phyloP scores from a whole-genome alignment of 2,113 vertebrate genomes.

The Channa maculata region DNA sequence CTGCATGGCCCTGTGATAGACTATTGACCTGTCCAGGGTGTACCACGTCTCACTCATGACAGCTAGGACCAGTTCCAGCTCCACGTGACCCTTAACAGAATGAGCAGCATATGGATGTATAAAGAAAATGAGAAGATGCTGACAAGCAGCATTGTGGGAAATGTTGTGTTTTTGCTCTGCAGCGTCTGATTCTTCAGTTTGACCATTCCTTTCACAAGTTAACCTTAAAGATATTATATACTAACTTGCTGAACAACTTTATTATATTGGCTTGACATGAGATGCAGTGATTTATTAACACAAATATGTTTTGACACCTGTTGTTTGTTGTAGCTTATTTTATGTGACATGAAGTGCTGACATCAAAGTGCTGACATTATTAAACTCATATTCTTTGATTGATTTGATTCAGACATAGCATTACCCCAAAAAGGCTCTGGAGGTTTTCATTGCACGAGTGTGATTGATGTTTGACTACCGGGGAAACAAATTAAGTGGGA shows the following conservation, averaged over 20 bases:
- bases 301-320: constrained; percentile 1
- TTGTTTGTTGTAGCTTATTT: constrained; percentile 9
- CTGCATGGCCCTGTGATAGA: too few species aligned
- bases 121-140: background rate
- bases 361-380: background rate
- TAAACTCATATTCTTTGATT: constrained; percentile 6
- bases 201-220: background rate
- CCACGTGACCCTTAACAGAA: too few species aligned
- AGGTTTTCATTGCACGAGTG: constrained; percentile 8
- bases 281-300: background rate
- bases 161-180: background rate
- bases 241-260: background rate
- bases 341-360: background rate
- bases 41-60: too few species aligned
- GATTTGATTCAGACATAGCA: constrained; percentile 11
- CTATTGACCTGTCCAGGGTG: too few species aligned
- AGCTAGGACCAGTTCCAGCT: too few species aligned
- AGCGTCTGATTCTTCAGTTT: constrained; percentile 4
- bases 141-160: background rate
- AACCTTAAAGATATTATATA: background rate
- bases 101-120: too few species aligned
- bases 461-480: constrained; percentile 61
- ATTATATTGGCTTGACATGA: constrained; percentile 8
- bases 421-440: background rate
- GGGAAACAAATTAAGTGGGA: constrained; percentile 55